phyloP scores from a whole-genome alignment of 30 jellyfish, hydroid and myxozoan species.

The Hydractinia echinata region DNA sequence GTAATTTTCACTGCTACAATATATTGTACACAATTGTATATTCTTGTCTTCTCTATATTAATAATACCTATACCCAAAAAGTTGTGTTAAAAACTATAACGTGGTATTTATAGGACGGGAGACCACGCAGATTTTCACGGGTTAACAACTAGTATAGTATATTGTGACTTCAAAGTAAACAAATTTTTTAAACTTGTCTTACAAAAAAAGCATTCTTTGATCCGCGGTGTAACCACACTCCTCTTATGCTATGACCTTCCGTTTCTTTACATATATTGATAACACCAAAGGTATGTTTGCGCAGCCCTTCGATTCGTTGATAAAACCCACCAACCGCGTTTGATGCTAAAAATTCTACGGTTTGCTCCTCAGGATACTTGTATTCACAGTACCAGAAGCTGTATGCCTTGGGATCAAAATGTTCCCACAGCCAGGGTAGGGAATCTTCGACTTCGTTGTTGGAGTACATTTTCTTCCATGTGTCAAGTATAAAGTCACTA shows the following conservation, averaged over 20 bases:
- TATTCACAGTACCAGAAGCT: constrained; percentile 81
- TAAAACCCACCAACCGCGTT: constrained; percentile 81
- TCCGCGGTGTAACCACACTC: too few relatives aligned
- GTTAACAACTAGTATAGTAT: too few relatives aligned
- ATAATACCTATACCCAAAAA: too few relatives aligned
- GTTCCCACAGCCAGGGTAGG: constrained; percentile 85
- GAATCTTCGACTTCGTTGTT: constrained; percentile 70
- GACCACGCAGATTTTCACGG: too few relatives aligned
- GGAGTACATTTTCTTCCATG: constrained; percentile 76
- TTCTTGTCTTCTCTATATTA: too few relatives aligned
- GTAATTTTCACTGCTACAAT: too few relatives aligned
- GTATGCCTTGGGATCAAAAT: constrained; percentile 76
- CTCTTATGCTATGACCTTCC: neutral
- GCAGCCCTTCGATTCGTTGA: constrained; percentile 80
- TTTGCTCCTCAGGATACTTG: constrained; percentile 61
- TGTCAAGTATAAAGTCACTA: constrained; percentile 76
- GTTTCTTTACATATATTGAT: neutral
- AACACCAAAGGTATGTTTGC: constrained; percentile 61
- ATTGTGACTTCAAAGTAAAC: too few relatives aligned
- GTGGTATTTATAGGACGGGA: too few relatives aligned
- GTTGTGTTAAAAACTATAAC: too few relatives aligned
- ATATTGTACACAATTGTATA: too few relatives aligned
- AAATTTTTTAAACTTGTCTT: too few relatives aligned
- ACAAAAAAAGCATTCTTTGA: too few relatives aligned
- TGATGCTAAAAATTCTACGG: constrained; percentile 55